Conservation (phyloP, 2,797 vertebrate species). For the Schizopygopsis pylzovi region DNA sequence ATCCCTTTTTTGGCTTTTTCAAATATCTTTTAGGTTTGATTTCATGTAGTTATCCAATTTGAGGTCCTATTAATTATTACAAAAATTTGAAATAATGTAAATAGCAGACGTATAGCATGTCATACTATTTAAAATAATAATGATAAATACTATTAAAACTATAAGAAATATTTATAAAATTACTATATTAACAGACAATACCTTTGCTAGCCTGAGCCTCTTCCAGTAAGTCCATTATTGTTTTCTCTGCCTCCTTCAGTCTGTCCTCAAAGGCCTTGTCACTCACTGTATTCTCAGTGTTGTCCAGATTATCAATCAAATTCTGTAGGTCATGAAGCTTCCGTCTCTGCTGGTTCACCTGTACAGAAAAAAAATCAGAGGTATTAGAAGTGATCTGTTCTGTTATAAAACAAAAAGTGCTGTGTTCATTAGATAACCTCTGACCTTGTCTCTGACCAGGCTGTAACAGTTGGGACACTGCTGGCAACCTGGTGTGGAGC, state of each 20-base stretch:
- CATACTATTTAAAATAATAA: not conserved
- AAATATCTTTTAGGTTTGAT: no score
- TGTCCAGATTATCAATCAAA: constrained; percentile 88
- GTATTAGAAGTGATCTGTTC: not conserved
- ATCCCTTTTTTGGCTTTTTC: no score
- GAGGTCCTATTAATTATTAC: no score
- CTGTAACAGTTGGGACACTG: constrained; percentile 96
- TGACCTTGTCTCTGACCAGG: constrained; percentile 93
- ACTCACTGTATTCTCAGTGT: constrained; percentile 83
- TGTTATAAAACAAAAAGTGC: not conserved
- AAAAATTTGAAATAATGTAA: not conserved
- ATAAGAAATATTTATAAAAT: not conserved
- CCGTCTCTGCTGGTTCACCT: constrained; percentile 93
- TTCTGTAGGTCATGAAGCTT: constrained; percentile 90
- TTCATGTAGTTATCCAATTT: no score
- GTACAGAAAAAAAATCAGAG: not conserved
- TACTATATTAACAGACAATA: constrained; percentile 57
- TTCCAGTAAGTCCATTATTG: constrained; percentile 86
- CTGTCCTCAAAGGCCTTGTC: constrained; percentile 93
- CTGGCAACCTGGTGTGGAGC: constrained; percentile 90
- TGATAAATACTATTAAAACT: not conserved
- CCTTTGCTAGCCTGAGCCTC: constrained; percentile 94
- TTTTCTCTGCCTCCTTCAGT: constrained; percentile 89
- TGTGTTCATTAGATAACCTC: not conserved
- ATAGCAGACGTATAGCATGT: not conserved